Conservation (phyloP, 2,888 invertebrate species). For the Tipula lateralis region DNA sequence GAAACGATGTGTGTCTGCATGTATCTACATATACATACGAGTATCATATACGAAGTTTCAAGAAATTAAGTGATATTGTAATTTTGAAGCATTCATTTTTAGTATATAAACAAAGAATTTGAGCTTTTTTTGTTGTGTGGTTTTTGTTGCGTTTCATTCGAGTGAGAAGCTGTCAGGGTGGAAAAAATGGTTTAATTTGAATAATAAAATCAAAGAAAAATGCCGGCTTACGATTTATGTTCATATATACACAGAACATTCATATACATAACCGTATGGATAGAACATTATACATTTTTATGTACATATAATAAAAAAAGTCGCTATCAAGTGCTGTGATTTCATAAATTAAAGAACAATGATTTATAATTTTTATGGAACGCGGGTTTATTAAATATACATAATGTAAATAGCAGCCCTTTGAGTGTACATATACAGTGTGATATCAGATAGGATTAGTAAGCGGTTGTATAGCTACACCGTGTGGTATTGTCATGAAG, state of each 20-base stretch:
- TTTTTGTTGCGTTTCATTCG: background rate
- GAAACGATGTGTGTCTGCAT: too few species aligned
- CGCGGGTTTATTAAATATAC: background rate
- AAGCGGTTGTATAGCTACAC: too few species aligned
- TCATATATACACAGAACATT: background rate
- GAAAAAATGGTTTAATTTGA: conserved; percentile 15
- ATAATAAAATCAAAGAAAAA: background rate
- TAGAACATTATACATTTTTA: background rate
- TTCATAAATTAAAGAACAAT: background rate
- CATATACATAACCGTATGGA: background rate
- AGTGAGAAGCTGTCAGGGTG: background rate
- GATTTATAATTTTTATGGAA: background rate
- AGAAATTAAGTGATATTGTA: background rate
- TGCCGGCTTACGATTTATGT: background rate
- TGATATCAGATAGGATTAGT: too few species aligned
- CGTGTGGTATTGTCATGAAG: too few species aligned
- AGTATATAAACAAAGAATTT: background rate
- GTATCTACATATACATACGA: too few species aligned
- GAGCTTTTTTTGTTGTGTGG: background rate
- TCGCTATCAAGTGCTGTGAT: background rate
- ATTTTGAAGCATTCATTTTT: background rate
- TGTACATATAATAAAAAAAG: background rate
- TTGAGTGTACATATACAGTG: too few species aligned
- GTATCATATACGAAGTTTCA: background rate
- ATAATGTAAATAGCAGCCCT: too few species aligned